phyloP scores from a whole-genome alignment of 2,888 invertebrate species.

The Xestia xanthographa region DNA sequence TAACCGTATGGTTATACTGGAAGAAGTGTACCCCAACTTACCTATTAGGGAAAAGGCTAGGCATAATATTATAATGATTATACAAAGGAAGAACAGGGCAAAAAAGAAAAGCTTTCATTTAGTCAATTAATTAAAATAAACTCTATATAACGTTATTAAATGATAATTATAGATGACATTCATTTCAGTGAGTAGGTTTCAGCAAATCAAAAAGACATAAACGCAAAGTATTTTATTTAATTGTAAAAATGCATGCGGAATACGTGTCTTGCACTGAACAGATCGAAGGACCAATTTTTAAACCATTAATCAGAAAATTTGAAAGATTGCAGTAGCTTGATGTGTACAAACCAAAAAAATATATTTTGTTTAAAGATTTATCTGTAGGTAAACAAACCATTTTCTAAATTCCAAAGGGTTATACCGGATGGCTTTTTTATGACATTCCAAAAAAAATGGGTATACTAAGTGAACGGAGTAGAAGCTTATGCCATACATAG shows the following conservation, averaged over 20 bases:
- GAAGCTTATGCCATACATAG: too few species aligned
- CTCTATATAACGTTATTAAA: neutral
- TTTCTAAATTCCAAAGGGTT: neutral
- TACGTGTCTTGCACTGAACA: too few species aligned
- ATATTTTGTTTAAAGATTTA: neutral
- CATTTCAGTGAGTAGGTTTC: neutral
- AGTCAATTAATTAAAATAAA: neutral
- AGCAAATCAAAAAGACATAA: neutral
- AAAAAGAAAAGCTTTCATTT: neutral
- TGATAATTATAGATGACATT: neutral
- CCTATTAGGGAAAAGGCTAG: neutral
- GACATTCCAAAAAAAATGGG: too few species aligned
- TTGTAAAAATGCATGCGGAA: neutral
- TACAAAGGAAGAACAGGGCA: neutral
- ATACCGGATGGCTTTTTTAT: too few species aligned
- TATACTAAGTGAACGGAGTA: too few species aligned
- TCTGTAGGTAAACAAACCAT: neutral
- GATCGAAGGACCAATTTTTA: conserved; percentile 1
- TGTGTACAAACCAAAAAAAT: too few species aligned
- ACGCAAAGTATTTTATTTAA: neutral
- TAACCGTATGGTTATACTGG: neutral
- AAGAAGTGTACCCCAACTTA: neutral
- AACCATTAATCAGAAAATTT: too few species aligned
- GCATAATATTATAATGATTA: too few species aligned
- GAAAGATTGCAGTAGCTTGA: too few species aligned